Percentiles rank a stretch among this genome's conserved stretches.
These are phyloP conservation scores for Cheilosia urbana DNA, from an alignment of 2,888 invertebrate genomes.

Conservation along the genomic window DNA sequence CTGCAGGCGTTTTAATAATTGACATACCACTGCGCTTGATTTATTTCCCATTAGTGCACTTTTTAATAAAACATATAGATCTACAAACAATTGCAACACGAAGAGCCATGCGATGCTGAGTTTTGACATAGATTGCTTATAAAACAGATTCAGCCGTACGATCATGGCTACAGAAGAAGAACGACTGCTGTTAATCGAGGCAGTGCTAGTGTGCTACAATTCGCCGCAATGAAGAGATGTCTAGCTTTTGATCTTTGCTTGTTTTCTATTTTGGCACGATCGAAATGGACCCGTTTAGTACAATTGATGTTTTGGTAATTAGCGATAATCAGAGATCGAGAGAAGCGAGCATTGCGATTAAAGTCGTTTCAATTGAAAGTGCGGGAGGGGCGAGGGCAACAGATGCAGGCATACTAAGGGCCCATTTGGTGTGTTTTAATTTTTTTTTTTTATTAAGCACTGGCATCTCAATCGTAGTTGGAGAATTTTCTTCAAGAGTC, in stretches of 20 bases:
- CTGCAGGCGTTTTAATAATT: not conserved
- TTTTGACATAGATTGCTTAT: slow-evolving; percentile 55
- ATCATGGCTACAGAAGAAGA: slow-evolving; percentile 64
- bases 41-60: slow-evolving; percentile 63
- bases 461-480: no score
- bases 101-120: slow-evolving; percentile 53
- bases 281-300: slow-evolving; percentile 25
- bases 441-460: no score
- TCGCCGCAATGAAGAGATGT: slow-evolving; percentile 60
- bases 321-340: slow-evolving; percentile 19
- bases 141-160: slow-evolving; percentile 72
- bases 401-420: not conserved
- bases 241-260: slow-evolving; percentile 4
- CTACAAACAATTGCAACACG: slow-evolving; percentile 48
- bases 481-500: no score
- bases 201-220: slow-evolving; percentile 40
- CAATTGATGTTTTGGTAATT: slow-evolving; percentile 28
- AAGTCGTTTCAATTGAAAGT: slow-evolving; percentile 38
- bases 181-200: slow-evolving; percentile 52
- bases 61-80: slow-evolving; percentile 56
- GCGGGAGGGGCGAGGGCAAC: not conserved
- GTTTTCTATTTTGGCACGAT: slow-evolving; percentile 40
- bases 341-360: slow-evolving; percentile 19
- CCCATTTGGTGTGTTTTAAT: not conserved
- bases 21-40: slow-evolving; percentile 61